Evolutionary conservation across 2,888 invertebrate genomes (phyloP).

Genomic region (Noctua janthe): DNA sequence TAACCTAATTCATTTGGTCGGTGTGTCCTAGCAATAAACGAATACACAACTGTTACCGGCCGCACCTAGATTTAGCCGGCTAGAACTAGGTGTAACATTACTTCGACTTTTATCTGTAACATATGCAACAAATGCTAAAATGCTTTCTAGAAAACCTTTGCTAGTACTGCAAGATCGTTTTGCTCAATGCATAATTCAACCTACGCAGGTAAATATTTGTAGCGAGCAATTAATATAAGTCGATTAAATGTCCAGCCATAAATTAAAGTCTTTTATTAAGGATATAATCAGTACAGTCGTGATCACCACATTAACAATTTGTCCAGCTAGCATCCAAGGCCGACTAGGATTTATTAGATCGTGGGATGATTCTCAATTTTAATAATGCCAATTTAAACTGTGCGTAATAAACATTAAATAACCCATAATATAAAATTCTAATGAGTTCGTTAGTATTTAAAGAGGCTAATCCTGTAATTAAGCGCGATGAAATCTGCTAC

Average conservation of each 20-base stretch:
- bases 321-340: constrained; percentile 39
- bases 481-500: neutral
- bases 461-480: neutral
- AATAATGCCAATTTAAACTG: constrained; percentile 6
- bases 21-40: too few relatives aligned
- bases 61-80: too few relatives aligned
- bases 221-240: constrained; percentile 11
- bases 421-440: constrained; percentile 20
- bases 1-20: too few relatives aligned
- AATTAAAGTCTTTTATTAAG: constrained; percentile 30
- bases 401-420: constrained; percentile 12
- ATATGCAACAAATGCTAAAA: too few relatives aligned
- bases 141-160: neutral
- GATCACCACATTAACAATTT: constrained; percentile 34
- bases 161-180: neutral
- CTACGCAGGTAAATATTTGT: constrained; percentile 15
- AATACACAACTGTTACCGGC: too few relatives aligned
- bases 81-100: too few relatives aligned
- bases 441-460: constrained; percentile 39
- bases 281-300: constrained; percentile 49
- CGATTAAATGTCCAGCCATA: constrained; percentile 27
- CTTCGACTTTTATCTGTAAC: too few relatives aligned
- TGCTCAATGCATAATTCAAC: too few relatives aligned
- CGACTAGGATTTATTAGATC: constrained; percentile 28
- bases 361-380: constrained; percentile 27